Percentiles rank a stretch among this genome's conserved stretches.
phyloP scores from a whole-genome alignment of 2,888 invertebrate species.

The Bimastos eiseni region DNA sequence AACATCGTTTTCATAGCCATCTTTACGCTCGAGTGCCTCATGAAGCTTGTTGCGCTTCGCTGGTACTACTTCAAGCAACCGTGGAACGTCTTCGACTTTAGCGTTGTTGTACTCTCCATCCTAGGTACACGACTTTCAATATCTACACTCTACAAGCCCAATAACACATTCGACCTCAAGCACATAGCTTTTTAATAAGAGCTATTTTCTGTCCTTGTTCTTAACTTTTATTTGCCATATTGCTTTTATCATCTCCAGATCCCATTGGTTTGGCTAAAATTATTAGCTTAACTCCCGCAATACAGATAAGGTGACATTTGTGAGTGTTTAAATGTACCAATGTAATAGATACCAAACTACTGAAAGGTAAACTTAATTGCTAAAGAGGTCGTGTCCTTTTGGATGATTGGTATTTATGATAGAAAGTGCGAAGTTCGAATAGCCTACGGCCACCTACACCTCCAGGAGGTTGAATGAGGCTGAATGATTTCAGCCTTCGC shows the following conservation, averaged over 20 bases:
- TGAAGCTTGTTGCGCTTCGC: constrained; percentile 95
- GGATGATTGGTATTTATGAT: neutral
- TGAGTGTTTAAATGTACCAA: neutral
- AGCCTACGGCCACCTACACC: no score
- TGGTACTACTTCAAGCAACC: constrained; percentile 99
- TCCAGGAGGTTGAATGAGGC: no score
- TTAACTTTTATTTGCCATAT: neutral
- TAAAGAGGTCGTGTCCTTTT: neutral
- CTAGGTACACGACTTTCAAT: constrained; percentile 70
- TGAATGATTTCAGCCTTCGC: no score
- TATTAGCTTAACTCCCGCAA: no score
- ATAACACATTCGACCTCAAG: neutral
- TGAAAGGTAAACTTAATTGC: no score
- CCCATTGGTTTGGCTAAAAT: neutral
- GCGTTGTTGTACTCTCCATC: constrained; percentile 96
- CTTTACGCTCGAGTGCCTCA: constrained; percentile 95
- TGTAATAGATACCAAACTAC: no score
- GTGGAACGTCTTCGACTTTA: constrained; percentile 99
- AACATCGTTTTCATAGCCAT: constrained; percentile 98
- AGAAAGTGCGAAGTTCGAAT: neutral
- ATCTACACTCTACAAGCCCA: neutral
- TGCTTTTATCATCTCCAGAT: neutral
- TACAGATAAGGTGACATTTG: neutral
- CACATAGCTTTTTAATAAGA: neutral
- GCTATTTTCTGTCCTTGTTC: no score